Conservation (phyloP, 2,888 invertebrate genomes). For the Mycalesis mineus region DNA sequence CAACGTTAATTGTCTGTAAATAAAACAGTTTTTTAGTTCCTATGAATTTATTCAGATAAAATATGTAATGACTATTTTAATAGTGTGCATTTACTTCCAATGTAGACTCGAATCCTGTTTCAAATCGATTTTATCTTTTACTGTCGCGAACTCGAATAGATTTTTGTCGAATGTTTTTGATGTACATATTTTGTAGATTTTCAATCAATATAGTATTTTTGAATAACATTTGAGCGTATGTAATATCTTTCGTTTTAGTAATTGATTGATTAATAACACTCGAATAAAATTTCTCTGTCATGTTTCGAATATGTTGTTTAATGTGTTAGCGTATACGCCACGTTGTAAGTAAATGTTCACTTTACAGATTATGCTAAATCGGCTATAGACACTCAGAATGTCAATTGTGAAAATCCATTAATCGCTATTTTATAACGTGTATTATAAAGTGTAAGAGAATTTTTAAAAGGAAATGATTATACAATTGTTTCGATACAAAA, state of each 20-base stretch:
- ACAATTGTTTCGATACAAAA: constrained; percentile 9
- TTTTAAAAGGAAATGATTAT: constrained; percentile 11
- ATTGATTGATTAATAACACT: no score
- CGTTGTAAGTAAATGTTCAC: constrained; percentile 8
- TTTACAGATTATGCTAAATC: constrained; percentile 9
- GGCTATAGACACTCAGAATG: constrained; percentile 7
- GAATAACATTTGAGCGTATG: no score
- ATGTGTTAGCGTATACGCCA: not conserved
- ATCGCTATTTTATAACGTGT: not conserved
- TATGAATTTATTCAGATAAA: constrained; percentile 12
- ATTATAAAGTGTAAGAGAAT: constrained; percentile 7
- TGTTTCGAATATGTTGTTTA: not conserved
- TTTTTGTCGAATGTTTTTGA: not conserved
- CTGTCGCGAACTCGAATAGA: not conserved
- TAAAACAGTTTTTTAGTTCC: constrained; percentile 5
- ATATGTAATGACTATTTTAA: not conserved
- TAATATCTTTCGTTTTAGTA: no score
- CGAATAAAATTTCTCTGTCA: not conserved
- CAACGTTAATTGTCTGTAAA: not conserved
- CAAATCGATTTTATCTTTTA: not conserved
- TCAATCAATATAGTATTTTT: no score
- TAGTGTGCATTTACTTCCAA: constrained; percentile 2
- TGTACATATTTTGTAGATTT: no score
- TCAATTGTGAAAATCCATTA: constrained; percentile 9
- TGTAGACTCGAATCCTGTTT: not conserved